These are phyloP conservation scores for Allobates femoralis DNA, from an alignment of 2,797 vertebrate genomes.

Conservation along the genomic window DNA sequence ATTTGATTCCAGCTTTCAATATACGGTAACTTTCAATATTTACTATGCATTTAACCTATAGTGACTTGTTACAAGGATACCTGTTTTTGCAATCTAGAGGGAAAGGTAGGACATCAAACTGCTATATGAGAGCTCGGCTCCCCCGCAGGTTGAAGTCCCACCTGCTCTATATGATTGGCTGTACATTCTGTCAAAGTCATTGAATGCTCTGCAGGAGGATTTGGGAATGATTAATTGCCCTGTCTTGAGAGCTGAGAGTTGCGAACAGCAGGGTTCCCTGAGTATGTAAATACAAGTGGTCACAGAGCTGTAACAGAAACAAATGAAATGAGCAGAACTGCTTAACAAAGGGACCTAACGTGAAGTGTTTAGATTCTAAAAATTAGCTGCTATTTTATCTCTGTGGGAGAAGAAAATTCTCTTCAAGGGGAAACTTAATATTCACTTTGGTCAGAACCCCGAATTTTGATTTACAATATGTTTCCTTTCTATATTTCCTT, in stretches of 20 bases:
- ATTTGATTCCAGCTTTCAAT: background rate
- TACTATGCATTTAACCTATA: conserved; percentile 21
- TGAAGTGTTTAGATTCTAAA: conserved; percentile 71
- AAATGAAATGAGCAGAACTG: conserved; percentile 82
- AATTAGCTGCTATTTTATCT: conserved; percentile 74
- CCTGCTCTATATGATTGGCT: conserved; percentile 86
- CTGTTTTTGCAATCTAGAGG: conserved; percentile 61
- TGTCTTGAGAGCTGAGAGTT: conserved; percentile 87
- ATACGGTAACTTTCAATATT: conserved; percentile 2
- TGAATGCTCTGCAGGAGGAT: conserved; percentile 85
- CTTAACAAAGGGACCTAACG: conserved; percentile 75
- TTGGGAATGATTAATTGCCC: conserved; percentile 96
- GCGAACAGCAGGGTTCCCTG: conserved; percentile 89
- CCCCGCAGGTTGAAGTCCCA: conserved; percentile 84
- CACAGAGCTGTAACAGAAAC: conserved; percentile 77
- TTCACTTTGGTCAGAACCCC: conserved; percentile 32
- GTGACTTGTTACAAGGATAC: conserved; percentile 65
- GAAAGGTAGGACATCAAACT: conserved; percentile 66
- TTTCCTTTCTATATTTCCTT: conserved; percentile 1
- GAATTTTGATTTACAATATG: conserved; percentile 3
- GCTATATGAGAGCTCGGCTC: conserved; percentile 72
- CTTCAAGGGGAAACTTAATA: conserved; percentile 65
- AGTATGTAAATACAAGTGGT: conserved; percentile 90
- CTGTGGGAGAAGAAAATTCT: conserved; percentile 71
- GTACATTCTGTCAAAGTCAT: conserved; percentile 83